These are phyloP conservation scores for Leucosticte australis DNA, from an alignment of 2,113 vertebrate species.

Conservation along the genomic window DNA sequence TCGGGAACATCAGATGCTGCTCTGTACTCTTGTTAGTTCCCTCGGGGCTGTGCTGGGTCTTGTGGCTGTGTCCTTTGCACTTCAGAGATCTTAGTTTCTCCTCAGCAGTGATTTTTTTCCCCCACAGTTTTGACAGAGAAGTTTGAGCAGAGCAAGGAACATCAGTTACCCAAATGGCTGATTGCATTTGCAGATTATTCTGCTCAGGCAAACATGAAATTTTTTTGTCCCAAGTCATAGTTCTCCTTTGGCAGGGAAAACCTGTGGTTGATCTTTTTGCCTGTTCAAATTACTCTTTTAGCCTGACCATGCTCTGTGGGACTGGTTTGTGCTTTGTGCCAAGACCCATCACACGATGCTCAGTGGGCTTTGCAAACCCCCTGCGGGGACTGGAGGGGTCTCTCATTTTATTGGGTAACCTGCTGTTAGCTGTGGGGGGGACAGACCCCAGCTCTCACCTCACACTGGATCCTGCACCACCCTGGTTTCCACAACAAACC, in stretches of 20 bases:
- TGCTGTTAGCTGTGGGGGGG: neutral
- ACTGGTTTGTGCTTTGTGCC: neutral
- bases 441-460: neutral
- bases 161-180: neutral
- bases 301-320: neutral
- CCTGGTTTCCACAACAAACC: neutral
- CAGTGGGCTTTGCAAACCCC: neutral
- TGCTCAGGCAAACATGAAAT: neutral
- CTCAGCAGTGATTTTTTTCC: rapidly evolving
- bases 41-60: neutral
- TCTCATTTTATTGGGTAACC: neutral
- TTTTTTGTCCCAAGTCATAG: neutral
- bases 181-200: slow-evolving; percentile 22
- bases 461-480: neutral
- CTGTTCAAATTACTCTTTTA: neutral
- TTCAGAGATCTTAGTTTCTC: neutral
- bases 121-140: neutral
- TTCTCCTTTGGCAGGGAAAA: neutral
- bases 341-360: rapidly evolving
- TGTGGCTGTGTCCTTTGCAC: neutral
- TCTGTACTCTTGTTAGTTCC: neutral
- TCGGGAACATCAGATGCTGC: neutral
- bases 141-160: neutral
- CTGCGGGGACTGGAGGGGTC: neutral
- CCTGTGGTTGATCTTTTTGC: neutral